Evolutionary conservation across 2,797 vertebrate genomes (phyloP).

Genomic region (Knipowitschia caucasica): DNA sequence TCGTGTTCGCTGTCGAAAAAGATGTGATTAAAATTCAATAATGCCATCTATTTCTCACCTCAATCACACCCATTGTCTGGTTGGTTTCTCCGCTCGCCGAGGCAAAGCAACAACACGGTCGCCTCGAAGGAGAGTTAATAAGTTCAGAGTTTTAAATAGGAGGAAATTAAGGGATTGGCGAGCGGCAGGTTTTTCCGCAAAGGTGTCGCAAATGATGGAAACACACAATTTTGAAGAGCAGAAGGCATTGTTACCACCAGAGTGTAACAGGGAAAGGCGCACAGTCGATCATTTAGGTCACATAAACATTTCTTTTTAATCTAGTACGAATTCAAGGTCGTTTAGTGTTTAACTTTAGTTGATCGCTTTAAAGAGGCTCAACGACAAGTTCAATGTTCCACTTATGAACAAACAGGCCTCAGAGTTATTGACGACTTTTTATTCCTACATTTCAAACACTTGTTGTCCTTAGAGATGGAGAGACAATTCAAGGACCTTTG

Average conservation of each 20-base stretch:
- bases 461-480: too few species aligned
- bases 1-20: slow-evolving; percentile 57
- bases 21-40: slow-evolving; percentile 77
- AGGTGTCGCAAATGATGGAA: slow-evolving; percentile 33
- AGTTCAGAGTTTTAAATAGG: slow-evolving; percentile 58
- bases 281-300: slow-evolving; percentile 15
- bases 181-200: slow-evolving; percentile 26
- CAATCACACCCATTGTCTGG: slow-evolving; percentile 81
- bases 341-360: background rate
- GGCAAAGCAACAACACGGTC: slow-evolving; percentile 56
- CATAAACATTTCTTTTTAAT: slow-evolving; percentile 15
- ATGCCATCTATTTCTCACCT: slow-evolving; percentile 67
- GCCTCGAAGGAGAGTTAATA: slow-evolving; percentile 56
- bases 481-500: too few species aligned
- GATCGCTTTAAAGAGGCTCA: background rate
- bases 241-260: slow-evolving; percentile 26
- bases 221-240: slow-evolving; percentile 23
- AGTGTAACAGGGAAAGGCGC: slow-evolving; percentile 11
- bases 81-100: slow-evolving; percentile 55
- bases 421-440: too few species aligned
- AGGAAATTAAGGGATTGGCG: slow-evolving; percentile 49
- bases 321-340: background rate
- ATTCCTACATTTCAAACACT: too few species aligned
- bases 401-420: too few species aligned
- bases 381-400: too few species aligned